Percentiles rank a stretch among this genome's conserved stretches.
Evolutionary conservation across 1,140 invertebrate species (phyloP).

Genomic region (Ooceraea biroi): DNA sequence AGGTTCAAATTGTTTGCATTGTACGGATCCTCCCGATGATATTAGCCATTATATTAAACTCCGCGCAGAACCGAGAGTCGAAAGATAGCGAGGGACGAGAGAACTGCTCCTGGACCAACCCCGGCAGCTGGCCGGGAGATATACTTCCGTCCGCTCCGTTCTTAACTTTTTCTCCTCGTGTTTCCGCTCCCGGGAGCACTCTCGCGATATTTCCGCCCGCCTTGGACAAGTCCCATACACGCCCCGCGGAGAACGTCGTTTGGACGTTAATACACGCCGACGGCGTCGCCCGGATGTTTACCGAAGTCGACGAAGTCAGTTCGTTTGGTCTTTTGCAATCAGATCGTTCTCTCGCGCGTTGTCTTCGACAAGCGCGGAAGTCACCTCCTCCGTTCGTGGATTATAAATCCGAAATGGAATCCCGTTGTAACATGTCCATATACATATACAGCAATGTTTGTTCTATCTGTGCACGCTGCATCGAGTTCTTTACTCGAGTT

Average conservation of each 20-base stretch:
- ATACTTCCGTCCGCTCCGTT: constrained; percentile 67
- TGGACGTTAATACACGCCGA: constrained; percentile 35
- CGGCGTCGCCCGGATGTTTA: constrained; percentile 60
- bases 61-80: constrained; percentile 72
- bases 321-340: constrained; percentile 52
- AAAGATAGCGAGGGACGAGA: constrained; percentile 61
- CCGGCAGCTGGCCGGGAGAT: constrained; percentile 53
- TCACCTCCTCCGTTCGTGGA: constrained; percentile 11
- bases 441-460: constrained; percentile 21
- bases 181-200: constrained; percentile 24
- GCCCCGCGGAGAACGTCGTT: constrained; percentile 17
- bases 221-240: constrained; percentile 38
- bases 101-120: constrained; percentile 38
- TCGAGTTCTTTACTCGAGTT: constrained; percentile 52
- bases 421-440: constrained; percentile 16
- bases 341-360: constrained; percentile 8
- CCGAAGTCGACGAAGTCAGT: constrained; percentile 42
- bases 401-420: constrained; percentile 54
- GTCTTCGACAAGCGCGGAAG: constrained; percentile 8
- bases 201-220: constrained; percentile 38
- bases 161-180: constrained; percentile 46
- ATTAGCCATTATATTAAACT: constrained; percentile 82
- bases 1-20: constrained; percentile 81
- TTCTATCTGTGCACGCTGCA: constrained; percentile 17
- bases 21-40: constrained; percentile 78